Conservation (phyloP, 2,888 invertebrate genomes). For the Parasteatoda lunata region DNA sequence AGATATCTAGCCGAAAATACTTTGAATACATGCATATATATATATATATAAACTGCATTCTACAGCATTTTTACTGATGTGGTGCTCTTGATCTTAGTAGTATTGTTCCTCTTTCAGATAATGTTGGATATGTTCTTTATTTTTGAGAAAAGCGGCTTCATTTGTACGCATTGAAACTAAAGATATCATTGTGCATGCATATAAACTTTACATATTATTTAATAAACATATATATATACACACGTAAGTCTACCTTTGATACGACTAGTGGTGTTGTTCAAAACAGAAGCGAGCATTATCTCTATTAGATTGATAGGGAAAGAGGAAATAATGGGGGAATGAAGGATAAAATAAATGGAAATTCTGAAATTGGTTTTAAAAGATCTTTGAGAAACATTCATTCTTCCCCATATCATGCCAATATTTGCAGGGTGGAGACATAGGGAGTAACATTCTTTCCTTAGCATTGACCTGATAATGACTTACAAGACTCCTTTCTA, state of each 20-base stretch:
- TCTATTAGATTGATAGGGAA: constrained; percentile 16
- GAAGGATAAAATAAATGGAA: too few species aligned
- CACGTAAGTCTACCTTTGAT: constrained; percentile 64
- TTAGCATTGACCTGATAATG: too few species aligned
- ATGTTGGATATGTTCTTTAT: constrained; percentile 50
- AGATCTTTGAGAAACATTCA: too few species aligned
- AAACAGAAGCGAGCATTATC: constrained; percentile 61
- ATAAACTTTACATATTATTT: constrained; percentile 65
- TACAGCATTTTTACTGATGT: constrained; percentile 51
- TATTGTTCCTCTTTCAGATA: constrained; percentile 37
- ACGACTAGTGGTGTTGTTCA: constrained; percentile 67
- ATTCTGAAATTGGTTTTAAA: too few species aligned
- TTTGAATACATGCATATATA: background rate
- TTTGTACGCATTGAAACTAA: constrained; percentile 61
- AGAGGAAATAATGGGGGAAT: too few species aligned
- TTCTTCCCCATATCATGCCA: too few species aligned
- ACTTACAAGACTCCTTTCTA: too few species aligned
- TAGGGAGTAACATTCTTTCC: too few species aligned
- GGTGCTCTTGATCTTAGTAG: constrained; percentile 54
- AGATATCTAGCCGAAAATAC: background rate
- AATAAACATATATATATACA: constrained; percentile 52
- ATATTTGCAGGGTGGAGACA: too few species aligned
- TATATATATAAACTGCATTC: constrained; percentile 9
- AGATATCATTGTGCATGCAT: constrained; percentile 57
- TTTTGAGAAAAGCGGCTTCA: constrained; percentile 50